Evolutionary conservation across 2,113 vertebrate genomes (phyloP).

Genomic region (Telmatochromis brichardi): DNA sequence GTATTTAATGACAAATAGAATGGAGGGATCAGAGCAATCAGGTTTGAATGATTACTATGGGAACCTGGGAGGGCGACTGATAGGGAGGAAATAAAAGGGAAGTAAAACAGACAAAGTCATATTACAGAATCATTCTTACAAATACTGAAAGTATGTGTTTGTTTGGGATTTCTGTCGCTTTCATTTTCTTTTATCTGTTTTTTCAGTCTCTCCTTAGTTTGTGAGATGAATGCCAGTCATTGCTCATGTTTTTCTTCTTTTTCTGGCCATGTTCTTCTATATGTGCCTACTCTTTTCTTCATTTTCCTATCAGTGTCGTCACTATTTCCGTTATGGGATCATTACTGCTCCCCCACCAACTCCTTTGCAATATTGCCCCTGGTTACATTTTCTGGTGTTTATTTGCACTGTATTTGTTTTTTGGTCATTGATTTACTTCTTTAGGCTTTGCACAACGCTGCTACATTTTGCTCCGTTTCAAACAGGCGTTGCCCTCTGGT

Average conservation of each 20-base stretch:
- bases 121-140: conserved; percentile 13
- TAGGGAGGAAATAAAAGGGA: conserved; percentile 59
- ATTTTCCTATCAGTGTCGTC: neutral
- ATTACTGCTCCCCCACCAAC: neutral
- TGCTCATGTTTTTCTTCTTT: neutral
- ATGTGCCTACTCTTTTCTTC: neutral
- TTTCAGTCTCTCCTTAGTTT: neutral
- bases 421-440: neutral
- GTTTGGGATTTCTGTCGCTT: neutral
- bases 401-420: neutral
- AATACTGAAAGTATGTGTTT: neutral
- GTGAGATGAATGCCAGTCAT: neutral
- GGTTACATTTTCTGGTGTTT: neutral
- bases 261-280: neutral
- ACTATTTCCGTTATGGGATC: neutral
- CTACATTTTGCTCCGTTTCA: neutral
- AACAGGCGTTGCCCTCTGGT: neutral
- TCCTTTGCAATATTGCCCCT: neutral
- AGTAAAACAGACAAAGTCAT: conserved; percentile 80
- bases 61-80: conserved; percentile 44
- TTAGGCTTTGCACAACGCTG: neutral
- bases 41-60: conserved; percentile 66
- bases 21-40: conserved; percentile 62
- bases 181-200: neutral
- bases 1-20: conserved; percentile 73